Base-by-base conservation (phyloP, 2,797 vertebrate species). In the Anguilla marmorata region DNA sequence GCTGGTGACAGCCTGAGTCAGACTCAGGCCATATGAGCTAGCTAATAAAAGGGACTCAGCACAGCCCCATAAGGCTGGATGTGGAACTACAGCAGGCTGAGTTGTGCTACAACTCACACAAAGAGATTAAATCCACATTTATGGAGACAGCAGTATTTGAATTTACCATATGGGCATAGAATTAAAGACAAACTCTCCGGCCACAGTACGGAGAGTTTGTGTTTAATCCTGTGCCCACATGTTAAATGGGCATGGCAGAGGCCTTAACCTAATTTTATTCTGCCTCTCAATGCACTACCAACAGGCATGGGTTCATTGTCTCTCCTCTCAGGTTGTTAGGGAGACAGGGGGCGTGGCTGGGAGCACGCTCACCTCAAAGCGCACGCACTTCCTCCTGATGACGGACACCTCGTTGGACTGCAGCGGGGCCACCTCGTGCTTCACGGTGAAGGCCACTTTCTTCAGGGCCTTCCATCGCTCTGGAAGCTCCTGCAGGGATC, bases 291-390 rank as follows among this genome's bases (percentile, higher is more conserved):
- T 97, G 97, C 96, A 97, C 97, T 97, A 98, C 95, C 91, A 93
- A 96, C 97, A 98, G 98, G 99, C 98, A 98, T 95, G 97, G 96
- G 98, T 97, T 97, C 96, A 97, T 99, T 99, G 99, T 99, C 98
- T 99, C 96, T 97, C 96, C 94, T 94, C 96, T 97, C 96, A 96
- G 96, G 96, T 97, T 98, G 97, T 96, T 95, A 96, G 96, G 96
- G 97, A 97, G 41, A 45, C 41, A 37, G 37, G 41, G 50, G 7
- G 50, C 0, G 50, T 12, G 50, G 50, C 50, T 52, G 3, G 93
- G 14, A 58, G 14, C 85, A 91, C 94, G 94, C 95, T 96, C 94
- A 96, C 96, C 97, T 98, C 97, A 94, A 97, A 98, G 92, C 97
- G 95, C 92, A 97, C 96, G 93, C 96, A 92, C 93, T 99, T 98